These are phyloP conservation scores for Formica aserva DNA, from an alignment of 2,888 invertebrate species.

Conservation along the genomic window DNA sequence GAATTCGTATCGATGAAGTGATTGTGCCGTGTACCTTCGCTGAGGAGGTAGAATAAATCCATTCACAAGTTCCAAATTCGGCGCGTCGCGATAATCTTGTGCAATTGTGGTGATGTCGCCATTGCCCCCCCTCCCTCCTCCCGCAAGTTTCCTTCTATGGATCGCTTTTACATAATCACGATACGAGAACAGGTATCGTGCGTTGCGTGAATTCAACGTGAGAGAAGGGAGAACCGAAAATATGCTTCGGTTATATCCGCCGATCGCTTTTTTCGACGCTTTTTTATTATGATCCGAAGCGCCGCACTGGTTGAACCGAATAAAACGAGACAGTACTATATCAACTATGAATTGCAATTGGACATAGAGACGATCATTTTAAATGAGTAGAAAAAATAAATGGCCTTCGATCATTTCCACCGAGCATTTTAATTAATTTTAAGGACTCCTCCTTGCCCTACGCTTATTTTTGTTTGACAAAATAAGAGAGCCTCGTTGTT, in stretches of 20 bases:
- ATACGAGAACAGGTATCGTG: conserved; percentile 53
- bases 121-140: not conserved
- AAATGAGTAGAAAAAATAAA: conserved; percentile 52
- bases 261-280: conserved; percentile 54
- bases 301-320: not conserved
- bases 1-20: conserved; percentile 22
- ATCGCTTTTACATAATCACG: conserved; percentile 58
- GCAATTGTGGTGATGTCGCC: conserved; percentile 55
- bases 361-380: conserved; percentile 52
- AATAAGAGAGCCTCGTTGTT: not conserved
- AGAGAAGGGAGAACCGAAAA: conserved; percentile 55
- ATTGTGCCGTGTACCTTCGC: not conserved
- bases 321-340: conserved; percentile 19
- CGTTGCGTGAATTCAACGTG: conserved; percentile 54
- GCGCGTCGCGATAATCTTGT: conserved; percentile 34
- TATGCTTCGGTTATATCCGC: conserved; percentile 56
- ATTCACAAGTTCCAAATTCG: conserved; percentile 69
- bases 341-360: not conserved
- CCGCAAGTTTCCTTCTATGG: conserved; percentile 58
- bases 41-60: conserved; percentile 24
- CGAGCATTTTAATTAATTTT: conserved; percentile 25
- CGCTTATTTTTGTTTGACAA: conserved; percentile 1
- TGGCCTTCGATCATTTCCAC: not conserved
- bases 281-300: conserved; percentile 3
- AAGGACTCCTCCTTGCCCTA: not conserved